phyloP scores from a whole-genome alignment of 2,113 vertebrate genomes.

The Eclectus roratus region DNA sequence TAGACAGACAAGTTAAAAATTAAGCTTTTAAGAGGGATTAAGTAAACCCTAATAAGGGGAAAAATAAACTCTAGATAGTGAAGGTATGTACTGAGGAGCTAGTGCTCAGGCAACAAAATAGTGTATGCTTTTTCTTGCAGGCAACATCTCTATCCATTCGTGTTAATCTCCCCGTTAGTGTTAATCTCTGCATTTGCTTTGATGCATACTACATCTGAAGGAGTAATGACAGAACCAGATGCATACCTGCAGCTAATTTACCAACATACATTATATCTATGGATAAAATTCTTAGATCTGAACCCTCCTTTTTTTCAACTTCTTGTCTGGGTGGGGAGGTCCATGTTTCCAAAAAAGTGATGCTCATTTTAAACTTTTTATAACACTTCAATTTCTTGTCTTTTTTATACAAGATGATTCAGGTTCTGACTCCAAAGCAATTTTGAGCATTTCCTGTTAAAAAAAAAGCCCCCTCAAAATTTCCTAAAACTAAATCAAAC shows the following conservation, averaged over 20 bases:
- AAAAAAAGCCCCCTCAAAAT: background rate
- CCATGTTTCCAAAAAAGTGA: background rate
- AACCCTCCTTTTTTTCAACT: background rate
- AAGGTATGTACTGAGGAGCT: background rate
- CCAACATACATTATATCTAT: background rate
- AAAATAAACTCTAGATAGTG: background rate
- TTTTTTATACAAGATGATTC: background rate
- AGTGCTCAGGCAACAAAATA: background rate
- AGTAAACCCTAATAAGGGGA: background rate
- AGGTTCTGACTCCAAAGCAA: background rate
- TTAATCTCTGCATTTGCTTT: constrained; percentile 5
- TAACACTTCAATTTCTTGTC: background rate
- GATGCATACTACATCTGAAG: background rate
- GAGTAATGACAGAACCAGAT: background rate
- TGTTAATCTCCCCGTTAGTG: background rate
- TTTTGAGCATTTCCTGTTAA: background rate
- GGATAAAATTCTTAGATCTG: background rate
- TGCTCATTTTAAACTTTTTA: background rate
- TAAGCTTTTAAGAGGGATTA: background rate
- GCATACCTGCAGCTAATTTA: background rate
- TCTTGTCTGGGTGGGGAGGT: background rate
- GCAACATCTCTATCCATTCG: background rate
- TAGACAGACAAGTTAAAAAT: background rate
- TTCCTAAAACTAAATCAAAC: background rate
- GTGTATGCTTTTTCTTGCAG: background rate